Conservation (phyloP, 2,113 vertebrate species). For the Siphamia tubifer region DNA sequence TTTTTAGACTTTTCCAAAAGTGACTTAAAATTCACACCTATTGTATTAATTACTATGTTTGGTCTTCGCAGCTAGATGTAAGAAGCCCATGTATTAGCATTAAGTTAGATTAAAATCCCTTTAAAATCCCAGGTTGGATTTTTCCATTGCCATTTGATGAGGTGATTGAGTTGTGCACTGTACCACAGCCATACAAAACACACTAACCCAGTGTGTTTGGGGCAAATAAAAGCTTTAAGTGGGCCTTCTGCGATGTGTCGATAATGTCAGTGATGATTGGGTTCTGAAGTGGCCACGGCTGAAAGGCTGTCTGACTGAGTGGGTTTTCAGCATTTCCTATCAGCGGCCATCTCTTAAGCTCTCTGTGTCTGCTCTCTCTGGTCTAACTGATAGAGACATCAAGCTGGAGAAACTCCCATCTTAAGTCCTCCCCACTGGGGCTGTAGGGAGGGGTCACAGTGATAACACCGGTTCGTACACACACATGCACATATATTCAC, state of each 20-base stretch:
- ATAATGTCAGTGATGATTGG: conserved; percentile 40
- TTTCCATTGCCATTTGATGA: neutral
- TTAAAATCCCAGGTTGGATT: neutral
- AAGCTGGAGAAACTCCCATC: conserved; percentile 27
- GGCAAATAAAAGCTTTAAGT: conserved; percentile 2
- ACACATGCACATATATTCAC: neutral
- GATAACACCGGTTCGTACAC: neutral
- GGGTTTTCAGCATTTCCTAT: conserved; percentile 45
- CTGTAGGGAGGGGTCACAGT: neutral
- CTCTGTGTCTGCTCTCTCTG: conserved; percentile 34
- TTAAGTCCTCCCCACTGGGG: conserved; percentile 5
- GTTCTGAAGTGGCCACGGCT: conserved; percentile 28
- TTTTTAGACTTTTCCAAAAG: no score
- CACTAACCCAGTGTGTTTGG: neutral
- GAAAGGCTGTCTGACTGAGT: conserved; percentile 17
- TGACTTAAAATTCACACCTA: no score
- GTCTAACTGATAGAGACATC: conserved; percentile 48
- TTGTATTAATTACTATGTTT: neutral
- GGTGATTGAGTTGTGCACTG: neutral
- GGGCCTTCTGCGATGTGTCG: conserved; percentile 10
- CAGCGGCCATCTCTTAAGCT: conserved; percentile 47
- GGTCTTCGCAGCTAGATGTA: neutral
- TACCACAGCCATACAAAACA: neutral
- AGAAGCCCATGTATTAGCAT: neutral
- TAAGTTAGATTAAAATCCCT: neutral